phyloP scores from a whole-genome alignment of 2,113 vertebrate species.

The Eulacestoma nigropectus region DNA sequence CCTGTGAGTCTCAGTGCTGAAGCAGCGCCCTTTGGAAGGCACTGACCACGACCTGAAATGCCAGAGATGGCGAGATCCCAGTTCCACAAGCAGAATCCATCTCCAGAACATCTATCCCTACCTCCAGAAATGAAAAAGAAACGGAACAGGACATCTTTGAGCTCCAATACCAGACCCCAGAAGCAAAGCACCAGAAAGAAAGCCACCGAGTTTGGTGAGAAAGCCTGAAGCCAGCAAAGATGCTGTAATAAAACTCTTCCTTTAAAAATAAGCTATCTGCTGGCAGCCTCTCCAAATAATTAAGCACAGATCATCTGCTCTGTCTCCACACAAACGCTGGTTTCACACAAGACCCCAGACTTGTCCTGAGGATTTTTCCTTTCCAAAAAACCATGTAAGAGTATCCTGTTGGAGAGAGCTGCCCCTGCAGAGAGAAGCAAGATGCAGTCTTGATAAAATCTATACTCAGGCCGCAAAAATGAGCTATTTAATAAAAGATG shows the following conservation, averaged over 20 bases:
- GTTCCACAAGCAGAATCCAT: not conserved
- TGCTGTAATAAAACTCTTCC: not conserved
- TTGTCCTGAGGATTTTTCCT: not conserved
- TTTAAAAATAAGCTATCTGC: not conserved
- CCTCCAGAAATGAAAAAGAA: not conserved
- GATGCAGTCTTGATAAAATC: not conserved
- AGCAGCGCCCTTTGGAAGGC: accelerated
- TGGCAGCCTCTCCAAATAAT: not conserved
- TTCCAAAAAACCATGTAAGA: not conserved
- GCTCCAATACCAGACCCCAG: not conserved
- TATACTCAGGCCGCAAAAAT: not conserved
- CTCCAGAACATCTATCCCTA: not conserved
- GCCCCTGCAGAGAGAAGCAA: not conserved
- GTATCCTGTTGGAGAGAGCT: not conserved
- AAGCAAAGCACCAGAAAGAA: not conserved
- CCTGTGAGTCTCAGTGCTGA: not conserved
- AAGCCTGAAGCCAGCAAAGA: not conserved
- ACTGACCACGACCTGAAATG: not conserved
- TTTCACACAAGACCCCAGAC: not conserved
- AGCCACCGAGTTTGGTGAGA: not conserved
- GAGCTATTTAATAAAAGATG: not conserved
- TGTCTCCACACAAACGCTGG: not conserved
- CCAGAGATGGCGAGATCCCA: not conserved
- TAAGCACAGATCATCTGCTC: not conserved
- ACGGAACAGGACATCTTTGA: not conserved